Conservation (phyloP, 2,888 invertebrate genomes). For the Sceliomorpha sp. region DNA sequence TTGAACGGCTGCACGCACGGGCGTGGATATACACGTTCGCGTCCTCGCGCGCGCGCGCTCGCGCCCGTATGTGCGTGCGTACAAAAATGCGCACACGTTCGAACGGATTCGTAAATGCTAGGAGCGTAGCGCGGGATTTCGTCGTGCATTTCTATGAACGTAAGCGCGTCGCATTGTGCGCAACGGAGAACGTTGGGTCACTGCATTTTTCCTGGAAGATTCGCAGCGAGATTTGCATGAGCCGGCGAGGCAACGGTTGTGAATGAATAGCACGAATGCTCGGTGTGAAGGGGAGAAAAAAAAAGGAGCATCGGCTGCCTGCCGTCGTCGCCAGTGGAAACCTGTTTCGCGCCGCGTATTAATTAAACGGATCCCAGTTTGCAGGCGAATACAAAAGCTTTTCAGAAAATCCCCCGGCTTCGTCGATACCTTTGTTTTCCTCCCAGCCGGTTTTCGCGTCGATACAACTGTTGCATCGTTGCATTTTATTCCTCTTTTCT, state of each 20-base stretch:
- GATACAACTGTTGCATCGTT: no score
- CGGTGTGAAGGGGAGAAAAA: slow-evolving; percentile 4
- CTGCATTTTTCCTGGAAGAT: slow-evolving; percentile 25
- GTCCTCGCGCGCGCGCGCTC: no score
- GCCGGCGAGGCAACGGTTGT: slow-evolving; percentile 20
- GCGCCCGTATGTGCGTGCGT: no score
- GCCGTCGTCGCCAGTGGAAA: slow-evolving; percentile 6
- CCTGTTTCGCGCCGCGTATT: slow-evolving; percentile 16
- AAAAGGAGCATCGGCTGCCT: neutral
- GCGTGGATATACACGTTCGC: neutral
- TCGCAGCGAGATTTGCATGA: slow-evolving; percentile 25
- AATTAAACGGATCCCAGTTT: slow-evolving; percentile 11
- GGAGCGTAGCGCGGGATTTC: slow-evolving; percentile 29
- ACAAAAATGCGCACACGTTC: slow-evolving; percentile 12
- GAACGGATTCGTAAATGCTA: slow-evolving; percentile 9
- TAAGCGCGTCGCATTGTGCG: slow-evolving; percentile 10
- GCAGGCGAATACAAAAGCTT: slow-evolving; percentile 3
- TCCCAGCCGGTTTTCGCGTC: no score
- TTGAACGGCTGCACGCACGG: neutral
- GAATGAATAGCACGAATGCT: slow-evolving; percentile 32
- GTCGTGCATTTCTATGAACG: slow-evolving; percentile 9
- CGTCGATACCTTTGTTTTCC: neutral
- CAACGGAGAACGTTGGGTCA: slow-evolving; percentile 1
- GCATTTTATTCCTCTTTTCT: no score
- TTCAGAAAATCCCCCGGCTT: neutral